These are phyloP conservation scores for Morone chrysops DNA, from an alignment of 2,113 vertebrate species.

Conservation along the genomic window DNA sequence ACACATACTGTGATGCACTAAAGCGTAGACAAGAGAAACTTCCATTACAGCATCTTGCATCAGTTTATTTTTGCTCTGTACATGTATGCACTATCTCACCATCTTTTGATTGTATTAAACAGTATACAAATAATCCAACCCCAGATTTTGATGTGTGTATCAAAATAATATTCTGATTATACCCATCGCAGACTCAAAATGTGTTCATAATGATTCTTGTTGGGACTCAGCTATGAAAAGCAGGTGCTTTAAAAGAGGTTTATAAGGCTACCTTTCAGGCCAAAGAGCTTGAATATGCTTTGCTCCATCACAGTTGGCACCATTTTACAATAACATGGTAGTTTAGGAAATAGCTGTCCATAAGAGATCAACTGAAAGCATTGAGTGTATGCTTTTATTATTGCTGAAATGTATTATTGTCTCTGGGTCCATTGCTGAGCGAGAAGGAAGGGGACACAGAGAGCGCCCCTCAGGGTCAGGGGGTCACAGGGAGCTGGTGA, in stretches of 20 bases:
- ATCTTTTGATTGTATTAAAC: neutral
- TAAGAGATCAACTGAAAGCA: constrained; percentile 3
- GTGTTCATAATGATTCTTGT: neutral
- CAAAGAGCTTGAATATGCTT: neutral
- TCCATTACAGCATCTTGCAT: neutral
- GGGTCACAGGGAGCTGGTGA: constrained; percentile 34
- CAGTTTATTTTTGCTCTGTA: neutral
- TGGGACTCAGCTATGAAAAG: neutral
- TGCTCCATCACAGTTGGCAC: neutral
- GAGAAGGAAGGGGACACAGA: constrained; percentile 43
- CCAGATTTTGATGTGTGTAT: neutral
- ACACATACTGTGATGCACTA: neutral
- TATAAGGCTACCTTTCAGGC: neutral
- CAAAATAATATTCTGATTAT: neutral
- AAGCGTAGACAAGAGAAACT: neutral
- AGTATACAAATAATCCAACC: neutral
- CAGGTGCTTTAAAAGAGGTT: constrained; percentile 9
- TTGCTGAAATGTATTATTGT: constrained; percentile 34
- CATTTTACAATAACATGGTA: neutral
- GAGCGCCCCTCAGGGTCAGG: constrained; percentile 12
- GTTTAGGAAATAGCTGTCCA: constrained; percentile 32
- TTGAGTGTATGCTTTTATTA: constrained; percentile 23
- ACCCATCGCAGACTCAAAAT: neutral
- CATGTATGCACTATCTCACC: neutral
- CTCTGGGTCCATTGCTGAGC: constrained; percentile 15